Conservation (phyloP, 1,140 invertebrate species). For the Drosophila takahashii region DNA sequence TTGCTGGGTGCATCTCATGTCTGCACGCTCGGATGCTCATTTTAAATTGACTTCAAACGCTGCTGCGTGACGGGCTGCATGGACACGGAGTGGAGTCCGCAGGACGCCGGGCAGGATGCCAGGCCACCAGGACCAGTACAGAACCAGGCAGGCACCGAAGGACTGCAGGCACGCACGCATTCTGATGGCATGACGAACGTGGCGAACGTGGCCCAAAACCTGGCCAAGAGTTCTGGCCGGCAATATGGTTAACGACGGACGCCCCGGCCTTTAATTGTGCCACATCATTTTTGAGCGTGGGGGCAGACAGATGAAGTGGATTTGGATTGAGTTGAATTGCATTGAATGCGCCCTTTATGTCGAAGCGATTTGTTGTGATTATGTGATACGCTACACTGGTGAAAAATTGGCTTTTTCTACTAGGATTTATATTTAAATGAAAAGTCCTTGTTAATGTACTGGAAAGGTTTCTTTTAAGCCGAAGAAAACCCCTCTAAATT, state of each 20-base stretch:
- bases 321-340: conserved; percentile 28
- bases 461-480: too few relatives aligned
- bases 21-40: conserved; percentile 81
- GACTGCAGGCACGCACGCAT: conserved; percentile 70
- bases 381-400: conserved; percentile 7
- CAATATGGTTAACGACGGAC: conserved; percentile 75
- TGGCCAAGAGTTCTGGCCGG: conserved; percentile 48
- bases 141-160: not conserved
- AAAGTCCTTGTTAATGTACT: too few relatives aligned
- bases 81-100: conserved; percentile 57
- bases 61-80: conserved; percentile 78
- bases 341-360: conserved; percentile 18
- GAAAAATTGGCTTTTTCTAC: not conserved
- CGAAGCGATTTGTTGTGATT: conserved; percentile 38
- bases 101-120: conserved; percentile 53
- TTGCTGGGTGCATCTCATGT: conserved; percentile 68
- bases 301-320: conserved; percentile 30
- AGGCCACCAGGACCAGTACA: conserved; percentile 22
- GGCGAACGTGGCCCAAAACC: conserved; percentile 61
- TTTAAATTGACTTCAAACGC: conserved; percentile 84
- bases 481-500: too few relatives aligned
- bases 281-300: conserved; percentile 66
- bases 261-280: conserved; percentile 66
- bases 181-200: conserved; percentile 76
- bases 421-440: not conserved